phyloP scores from a whole-genome alignment of 2,113 vertebrate species.

The Catagonus wagneri region DNA sequence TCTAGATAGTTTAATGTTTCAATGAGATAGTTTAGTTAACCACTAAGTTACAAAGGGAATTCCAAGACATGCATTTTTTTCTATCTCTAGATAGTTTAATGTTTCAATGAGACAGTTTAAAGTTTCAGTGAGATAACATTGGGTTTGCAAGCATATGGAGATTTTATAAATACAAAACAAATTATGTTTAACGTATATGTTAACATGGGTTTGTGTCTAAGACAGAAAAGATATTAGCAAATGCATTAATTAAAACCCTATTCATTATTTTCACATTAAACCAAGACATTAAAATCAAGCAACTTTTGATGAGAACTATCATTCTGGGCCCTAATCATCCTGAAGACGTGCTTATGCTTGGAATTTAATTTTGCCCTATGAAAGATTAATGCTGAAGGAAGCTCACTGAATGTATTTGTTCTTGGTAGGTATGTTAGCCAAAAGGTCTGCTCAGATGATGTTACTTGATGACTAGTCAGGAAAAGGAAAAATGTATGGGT shows the following conservation, averaged over 20 bases:
- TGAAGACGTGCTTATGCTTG: background rate
- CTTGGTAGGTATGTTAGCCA: background rate
- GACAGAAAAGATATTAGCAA: background rate
- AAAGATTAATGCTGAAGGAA: background rate
- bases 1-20: too few species aligned
- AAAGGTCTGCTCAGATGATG: background rate
- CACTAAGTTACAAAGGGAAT: too few species aligned
- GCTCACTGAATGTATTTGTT: background rate
- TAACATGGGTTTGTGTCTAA: background rate
- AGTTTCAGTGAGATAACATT: background rate
- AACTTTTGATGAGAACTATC: background rate
- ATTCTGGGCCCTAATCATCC: background rate
- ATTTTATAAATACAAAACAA: background rate
- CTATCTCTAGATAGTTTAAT: too few species aligned
- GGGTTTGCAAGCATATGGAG: background rate
- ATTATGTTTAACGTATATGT: background rate
- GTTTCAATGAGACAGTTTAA: background rate
- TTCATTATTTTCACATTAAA: conserved; percentile 37
- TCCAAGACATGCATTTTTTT: too few species aligned
- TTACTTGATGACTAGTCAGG: background rate
- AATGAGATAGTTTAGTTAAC: background rate
- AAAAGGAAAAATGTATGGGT: background rate
- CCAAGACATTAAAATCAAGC: conserved; percentile 51
- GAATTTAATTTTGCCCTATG: conserved; percentile 24
- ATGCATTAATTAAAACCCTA: conserved; percentile 48